Evolutionary conservation across 2,888 invertebrate genomes (phyloP).

Genomic region (Tubulanus polymorphus): DNA sequence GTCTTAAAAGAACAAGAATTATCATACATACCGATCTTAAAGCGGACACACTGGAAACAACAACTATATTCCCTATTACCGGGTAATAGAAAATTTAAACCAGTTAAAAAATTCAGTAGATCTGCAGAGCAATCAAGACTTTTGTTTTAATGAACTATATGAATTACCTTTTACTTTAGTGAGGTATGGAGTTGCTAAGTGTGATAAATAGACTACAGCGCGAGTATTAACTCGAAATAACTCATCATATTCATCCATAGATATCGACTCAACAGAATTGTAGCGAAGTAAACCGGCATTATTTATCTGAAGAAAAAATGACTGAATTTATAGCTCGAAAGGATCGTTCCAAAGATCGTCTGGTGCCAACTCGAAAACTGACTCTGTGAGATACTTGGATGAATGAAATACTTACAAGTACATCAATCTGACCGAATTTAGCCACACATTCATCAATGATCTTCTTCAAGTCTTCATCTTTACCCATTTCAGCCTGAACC

Average conservation of each 20-base stretch:
- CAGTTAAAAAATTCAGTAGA: too few relatives aligned
- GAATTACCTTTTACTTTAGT: slow-evolving; percentile 55
- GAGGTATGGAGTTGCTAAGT: slow-evolving; percentile 82
- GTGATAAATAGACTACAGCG: slow-evolving; percentile 61
- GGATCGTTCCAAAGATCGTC: too few relatives aligned
- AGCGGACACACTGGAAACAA: too few relatives aligned
- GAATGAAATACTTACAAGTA: slow-evolving; percentile 27
- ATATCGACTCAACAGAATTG: slow-evolving; percentile 77
- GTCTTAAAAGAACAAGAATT: too few relatives aligned
- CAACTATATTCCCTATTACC: too few relatives aligned
- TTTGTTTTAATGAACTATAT: too few relatives aligned
- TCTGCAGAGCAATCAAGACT: too few relatives aligned
- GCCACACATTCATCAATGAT: slow-evolving; percentile 70
- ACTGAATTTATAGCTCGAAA: too few relatives aligned
- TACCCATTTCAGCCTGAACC: slow-evolving; percentile 57
- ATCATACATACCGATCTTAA: too few relatives aligned
- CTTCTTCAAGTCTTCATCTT: slow-evolving; percentile 68
- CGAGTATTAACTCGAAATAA: slow-evolving; percentile 82
- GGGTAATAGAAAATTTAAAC: too few relatives aligned
- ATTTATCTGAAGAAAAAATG: slow-evolving; percentile 67
- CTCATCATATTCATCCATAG: slow-evolving; percentile 77
- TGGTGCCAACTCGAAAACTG: too few relatives aligned
- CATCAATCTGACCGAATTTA: slow-evolving; percentile 50
- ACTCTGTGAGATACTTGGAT: too few relatives aligned
- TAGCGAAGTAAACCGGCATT: slow-evolving; percentile 77